Percentiles rank a stretch among this genome's conserved stretches.
phyloP scores from a whole-genome alignment of 2,888 invertebrate species.

The Cacoxenus indagator region DNA sequence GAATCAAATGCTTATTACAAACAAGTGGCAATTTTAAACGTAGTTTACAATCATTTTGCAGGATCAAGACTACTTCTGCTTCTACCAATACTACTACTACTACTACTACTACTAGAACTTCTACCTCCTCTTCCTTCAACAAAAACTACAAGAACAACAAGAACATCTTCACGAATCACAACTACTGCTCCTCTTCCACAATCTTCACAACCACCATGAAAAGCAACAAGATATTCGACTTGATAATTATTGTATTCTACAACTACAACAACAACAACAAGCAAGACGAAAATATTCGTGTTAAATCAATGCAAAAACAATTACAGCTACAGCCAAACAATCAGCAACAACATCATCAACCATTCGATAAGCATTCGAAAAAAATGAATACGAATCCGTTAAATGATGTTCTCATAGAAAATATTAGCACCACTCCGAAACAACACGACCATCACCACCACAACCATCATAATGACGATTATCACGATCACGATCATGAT shows the following conservation, averaged over 20 bases:
- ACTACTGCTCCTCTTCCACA: slow-evolving; percentile 54
- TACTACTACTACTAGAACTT: slow-evolving; percentile 63
- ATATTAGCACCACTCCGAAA: slow-evolving; percentile 17
- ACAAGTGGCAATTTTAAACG: slow-evolving; percentile 64
- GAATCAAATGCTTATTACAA: slow-evolving; percentile 5
- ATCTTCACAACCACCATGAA: slow-evolving; percentile 41
- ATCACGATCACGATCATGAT: slow-evolving; percentile 35
- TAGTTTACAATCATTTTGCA: slow-evolving; percentile 71
- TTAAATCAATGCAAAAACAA: not conserved
- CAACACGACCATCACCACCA: slow-evolving; percentile 27
- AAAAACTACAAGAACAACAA: slow-evolving; percentile 58
- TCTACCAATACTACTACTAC: slow-evolving; percentile 64
- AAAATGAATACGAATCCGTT: too few relatives aligned
- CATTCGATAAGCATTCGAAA: slow-evolving; percentile 10
- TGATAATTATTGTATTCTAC: slow-evolving; percentile 15
- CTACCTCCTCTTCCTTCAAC: slow-evolving; percentile 67
- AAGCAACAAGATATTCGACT: slow-evolving; percentile 31
- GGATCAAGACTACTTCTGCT: slow-evolving; percentile 70
- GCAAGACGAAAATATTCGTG: not conserved
- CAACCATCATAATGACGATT: slow-evolving; percentile 31
- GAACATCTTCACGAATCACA: slow-evolving; percentile 61
- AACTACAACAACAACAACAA: slow-evolving; percentile 22
- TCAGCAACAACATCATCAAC: slow-evolving; percentile 25
- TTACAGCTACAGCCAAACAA: slow-evolving; percentile 19
- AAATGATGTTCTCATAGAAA: not conserved